Conservation (phyloP, 30 jellyfish, hydroid and myxozoan genomes). For the Pseudorhiza aurosa region DNA sequence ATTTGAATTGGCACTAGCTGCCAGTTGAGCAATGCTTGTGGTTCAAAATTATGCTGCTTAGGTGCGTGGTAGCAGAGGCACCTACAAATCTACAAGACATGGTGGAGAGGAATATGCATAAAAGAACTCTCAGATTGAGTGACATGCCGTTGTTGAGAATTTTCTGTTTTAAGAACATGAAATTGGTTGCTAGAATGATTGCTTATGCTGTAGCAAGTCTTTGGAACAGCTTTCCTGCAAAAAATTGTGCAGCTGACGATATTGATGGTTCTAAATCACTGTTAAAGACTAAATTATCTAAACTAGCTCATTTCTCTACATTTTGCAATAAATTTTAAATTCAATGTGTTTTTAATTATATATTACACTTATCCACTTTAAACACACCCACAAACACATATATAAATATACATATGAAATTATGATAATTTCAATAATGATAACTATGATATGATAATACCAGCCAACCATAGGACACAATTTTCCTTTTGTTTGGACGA, state of each 20-base stretch:
- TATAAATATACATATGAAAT: no score
- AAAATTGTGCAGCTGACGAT: constrained; percentile 37
- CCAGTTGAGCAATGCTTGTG: not conserved
- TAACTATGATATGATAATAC: no score
- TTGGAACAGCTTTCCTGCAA: constrained; percentile 48
- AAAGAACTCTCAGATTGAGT: constrained; percentile 61
- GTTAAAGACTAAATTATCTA: constrained; percentile 45
- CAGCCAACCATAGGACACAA: no score
- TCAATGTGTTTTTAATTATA: no score
- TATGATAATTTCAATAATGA: no score
- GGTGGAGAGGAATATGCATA: constrained; percentile 47
- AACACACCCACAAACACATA: no score
- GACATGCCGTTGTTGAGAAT: constrained; percentile 51
- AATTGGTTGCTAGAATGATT: constrained; percentile 62
- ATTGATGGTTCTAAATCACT: constrained; percentile 28
- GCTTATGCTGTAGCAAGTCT: constrained; percentile 54
- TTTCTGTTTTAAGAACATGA: constrained; percentile 45
- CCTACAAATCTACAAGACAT: constrained; percentile 43
- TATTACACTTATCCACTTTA: no score
- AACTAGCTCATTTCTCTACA: constrained; percentile 44
- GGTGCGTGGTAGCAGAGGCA: no score
- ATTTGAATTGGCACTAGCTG: no score
- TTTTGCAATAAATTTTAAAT: constrained; percentile 17
- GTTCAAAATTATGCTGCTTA: no score
- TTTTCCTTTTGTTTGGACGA: no score